Evolutionary conservation across 2,797 vertebrate species (phyloP).

Genomic region (Gobio occitaniae): DNA sequence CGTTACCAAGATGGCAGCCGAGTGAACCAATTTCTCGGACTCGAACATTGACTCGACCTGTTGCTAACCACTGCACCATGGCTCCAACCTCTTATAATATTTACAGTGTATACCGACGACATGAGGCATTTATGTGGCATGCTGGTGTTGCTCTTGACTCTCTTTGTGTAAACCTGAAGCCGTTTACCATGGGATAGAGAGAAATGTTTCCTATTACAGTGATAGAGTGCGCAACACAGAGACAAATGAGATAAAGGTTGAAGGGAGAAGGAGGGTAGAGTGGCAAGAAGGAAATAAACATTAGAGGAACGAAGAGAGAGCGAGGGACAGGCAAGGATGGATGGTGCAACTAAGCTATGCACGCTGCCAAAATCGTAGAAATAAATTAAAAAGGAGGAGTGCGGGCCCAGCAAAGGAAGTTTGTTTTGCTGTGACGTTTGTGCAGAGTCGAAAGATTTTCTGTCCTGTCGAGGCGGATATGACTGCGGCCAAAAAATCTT

Average conservation of each 20-base stretch:
- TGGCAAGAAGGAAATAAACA: slow-evolving; percentile 43
- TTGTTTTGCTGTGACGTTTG: slow-evolving; percentile 59
- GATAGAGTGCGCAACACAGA: slow-evolving; percentile 47
- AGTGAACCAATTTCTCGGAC: background rate
- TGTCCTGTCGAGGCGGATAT: slow-evolving; percentile 52
- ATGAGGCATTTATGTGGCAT: background rate
- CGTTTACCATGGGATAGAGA: slow-evolving; percentile 30
- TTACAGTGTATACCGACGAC: background rate
- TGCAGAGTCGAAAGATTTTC: slow-evolving; percentile 49
- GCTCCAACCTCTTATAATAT: background rate
- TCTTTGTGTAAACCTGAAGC: slow-evolving; percentile 38
- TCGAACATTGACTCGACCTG: background rate
- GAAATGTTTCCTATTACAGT: slow-evolving; percentile 60
- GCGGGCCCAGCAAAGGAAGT: slow-evolving; percentile 50
- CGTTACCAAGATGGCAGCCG: background rate
- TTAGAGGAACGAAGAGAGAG: slow-evolving; percentile 32
- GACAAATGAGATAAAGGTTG: slow-evolving; percentile 31
- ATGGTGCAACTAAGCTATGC: slow-evolving; percentile 44
- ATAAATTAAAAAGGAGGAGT: slow-evolving; percentile 58
- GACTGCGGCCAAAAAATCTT: slow-evolving; percentile 45
- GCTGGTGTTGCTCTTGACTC: slow-evolving; percentile 5
- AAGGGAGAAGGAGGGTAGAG: slow-evolving; percentile 25
- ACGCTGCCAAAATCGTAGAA: slow-evolving; percentile 52
- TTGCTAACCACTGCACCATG: background rate
- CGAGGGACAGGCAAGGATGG: slow-evolving; percentile 40